phyloP scores from a whole-genome alignment of 2,797 vertebrate genomes.

The Lagorchestes hirsutus region DNA sequence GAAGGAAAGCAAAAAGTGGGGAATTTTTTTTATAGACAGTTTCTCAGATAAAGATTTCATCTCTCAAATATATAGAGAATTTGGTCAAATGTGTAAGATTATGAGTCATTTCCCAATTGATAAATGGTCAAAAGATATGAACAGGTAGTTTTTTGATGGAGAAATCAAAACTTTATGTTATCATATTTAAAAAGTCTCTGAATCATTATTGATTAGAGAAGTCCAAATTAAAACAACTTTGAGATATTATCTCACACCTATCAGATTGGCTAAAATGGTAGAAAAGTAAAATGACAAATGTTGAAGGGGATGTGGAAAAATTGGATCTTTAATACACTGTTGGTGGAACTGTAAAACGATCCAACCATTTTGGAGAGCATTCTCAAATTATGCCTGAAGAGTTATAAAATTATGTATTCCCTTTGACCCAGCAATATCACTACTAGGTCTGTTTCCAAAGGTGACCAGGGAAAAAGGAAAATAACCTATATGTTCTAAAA shows the following conservation, averaged over 20 bases:
- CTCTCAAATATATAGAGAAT: no score
- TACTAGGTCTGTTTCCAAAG: neutral
- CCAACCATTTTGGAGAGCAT: neutral
- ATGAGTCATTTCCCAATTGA: no score
- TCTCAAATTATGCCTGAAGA: neutral
- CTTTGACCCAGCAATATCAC: neutral
- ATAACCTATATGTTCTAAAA: neutral
- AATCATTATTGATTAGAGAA: no score
- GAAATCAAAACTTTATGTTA: no score
- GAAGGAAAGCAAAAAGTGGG: no score
- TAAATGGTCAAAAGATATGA: no score
- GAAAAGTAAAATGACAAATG: neutral
- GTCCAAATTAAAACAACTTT: no score
- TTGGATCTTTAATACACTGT: neutral
- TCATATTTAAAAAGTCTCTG: no score
- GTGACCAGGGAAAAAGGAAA: neutral
- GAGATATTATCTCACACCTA: neutral
- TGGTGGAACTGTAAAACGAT: neutral
- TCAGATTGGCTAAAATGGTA: neutral
- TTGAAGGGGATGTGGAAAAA: neutral
- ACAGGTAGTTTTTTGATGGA: no score
- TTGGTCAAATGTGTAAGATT: no score
- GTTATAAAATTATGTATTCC: neutral
- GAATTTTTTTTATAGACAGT: no score
- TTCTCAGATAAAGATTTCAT: no score